Percentiles rank a stretch among this genome's conserved stretches.
Evolutionary conservation across 2,113 vertebrate genomes (phyloP).

Genomic region (Lepus timidus): DNA sequence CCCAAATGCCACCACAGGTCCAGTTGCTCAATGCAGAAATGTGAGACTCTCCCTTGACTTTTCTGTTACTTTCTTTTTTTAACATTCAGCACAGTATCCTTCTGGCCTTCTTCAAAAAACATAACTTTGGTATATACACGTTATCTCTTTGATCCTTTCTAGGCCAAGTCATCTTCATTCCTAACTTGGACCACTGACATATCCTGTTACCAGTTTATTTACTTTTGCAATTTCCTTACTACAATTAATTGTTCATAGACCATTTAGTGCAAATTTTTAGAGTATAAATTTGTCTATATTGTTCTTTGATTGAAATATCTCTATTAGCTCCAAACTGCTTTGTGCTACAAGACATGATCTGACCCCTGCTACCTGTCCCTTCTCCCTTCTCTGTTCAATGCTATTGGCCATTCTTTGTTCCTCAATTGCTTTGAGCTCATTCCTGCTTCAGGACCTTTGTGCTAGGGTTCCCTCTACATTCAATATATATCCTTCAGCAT

Average conservation of each 20-base stretch:
- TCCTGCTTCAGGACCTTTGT: background rate
- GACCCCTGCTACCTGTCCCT: background rate
- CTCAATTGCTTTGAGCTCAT: background rate
- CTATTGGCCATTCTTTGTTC: background rate
- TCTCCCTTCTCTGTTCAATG: background rate
- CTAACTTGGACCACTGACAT: background rate
- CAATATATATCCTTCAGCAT: background rate
- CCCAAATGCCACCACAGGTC: background rate
- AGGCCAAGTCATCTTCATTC: background rate
- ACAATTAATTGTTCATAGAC: background rate
- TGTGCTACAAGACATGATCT: background rate
- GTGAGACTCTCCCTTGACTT: background rate
- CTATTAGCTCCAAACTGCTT: background rate
- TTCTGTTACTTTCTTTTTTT: background rate
- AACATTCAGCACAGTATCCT: fast-evolving
- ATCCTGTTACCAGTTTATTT: background rate
- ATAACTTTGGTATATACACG: background rate
- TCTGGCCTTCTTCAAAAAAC: background rate
- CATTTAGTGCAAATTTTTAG: background rate
- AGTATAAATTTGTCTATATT: background rate
- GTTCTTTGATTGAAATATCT: background rate
- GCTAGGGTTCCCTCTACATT: background rate
- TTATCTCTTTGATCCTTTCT: background rate
- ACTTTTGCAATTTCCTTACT: background rate
- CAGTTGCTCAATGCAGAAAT: background rate